These are phyloP conservation scores for Drosophila oshimai DNA, from an alignment of 1,140 invertebrate genomes.

Conservation along the genomic window DNA sequence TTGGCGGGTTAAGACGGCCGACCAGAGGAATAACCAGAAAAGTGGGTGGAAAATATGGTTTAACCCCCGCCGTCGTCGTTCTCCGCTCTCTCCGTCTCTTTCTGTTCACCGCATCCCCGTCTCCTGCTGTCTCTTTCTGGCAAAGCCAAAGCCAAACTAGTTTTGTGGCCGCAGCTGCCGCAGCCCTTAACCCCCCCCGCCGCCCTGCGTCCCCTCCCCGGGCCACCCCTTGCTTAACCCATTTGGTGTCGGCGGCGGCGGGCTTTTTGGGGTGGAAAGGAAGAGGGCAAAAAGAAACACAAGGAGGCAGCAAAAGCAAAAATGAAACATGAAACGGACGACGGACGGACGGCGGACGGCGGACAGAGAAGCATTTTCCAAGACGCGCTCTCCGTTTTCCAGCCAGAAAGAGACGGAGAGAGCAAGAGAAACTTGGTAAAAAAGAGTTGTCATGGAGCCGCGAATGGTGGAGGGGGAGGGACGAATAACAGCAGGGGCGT, in stretches of 20 bases:
- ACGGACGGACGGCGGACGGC: background rate
- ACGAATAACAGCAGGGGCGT: background rate
- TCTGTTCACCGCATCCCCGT: background rate
- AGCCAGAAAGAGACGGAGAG: conserved; percentile 27
- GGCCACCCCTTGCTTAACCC: conserved; percentile 17
- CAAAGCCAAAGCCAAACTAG: conserved; percentile 77
- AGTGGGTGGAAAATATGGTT: conserved; percentile 76
- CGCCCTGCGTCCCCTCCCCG: conserved; percentile 3
- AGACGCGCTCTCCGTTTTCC: conserved; percentile 42
- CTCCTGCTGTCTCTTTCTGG: conserved; percentile 8
- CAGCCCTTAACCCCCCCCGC: conserved; percentile 38
- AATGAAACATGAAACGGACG: conserved; percentile 22
- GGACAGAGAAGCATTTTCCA: conserved; percentile 35
- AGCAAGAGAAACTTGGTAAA: conserved; percentile 29
- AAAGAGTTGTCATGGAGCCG: conserved; percentile 72
- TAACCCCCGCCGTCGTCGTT: conserved; percentile 6
- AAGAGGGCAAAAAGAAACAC: conserved; percentile 3
- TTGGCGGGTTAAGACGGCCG: conserved; percentile 69
- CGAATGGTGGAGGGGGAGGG: background rate
- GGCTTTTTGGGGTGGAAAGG: conserved; percentile 33
- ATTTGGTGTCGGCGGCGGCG: conserved; percentile 7
- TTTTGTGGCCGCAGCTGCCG: conserved; percentile 66
- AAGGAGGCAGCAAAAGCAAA: conserved; percentile 5
- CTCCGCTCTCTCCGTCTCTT: background rate
- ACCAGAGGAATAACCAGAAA: conserved; percentile 68